Base-by-base conservation (phyloP, 2,888 invertebrate species). In the Drosophila vallismaia region DNA sequence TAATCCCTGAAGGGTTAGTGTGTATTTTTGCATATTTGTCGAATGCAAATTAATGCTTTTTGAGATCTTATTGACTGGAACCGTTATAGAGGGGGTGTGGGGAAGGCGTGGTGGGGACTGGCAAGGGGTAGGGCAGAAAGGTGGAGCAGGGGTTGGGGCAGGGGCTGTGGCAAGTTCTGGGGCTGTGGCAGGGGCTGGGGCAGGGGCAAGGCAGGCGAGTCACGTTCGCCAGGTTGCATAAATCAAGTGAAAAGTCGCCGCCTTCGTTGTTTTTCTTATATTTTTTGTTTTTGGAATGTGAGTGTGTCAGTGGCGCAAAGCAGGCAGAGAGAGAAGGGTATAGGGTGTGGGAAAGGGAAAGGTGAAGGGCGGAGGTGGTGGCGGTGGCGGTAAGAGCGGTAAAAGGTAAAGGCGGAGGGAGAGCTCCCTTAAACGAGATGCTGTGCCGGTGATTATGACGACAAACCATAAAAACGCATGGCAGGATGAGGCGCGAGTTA, bases 381-480 rank as follows among this genome's bases (percentile, higher is more conserved):
- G 29, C 4, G 19, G 19, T 5, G 33, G 19, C 29, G 44, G 5
- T n/a, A 9, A 40, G 14, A 14, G 42, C 42, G 54, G 42, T 24
- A 24, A n/a, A 38, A 24, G 36, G 36, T 24, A 36, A 51, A 55
- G 28, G 28, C 28, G 6, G 28, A 28, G n/a, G 19, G 44, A 33
- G 31, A 38, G 55, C 50, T 31, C 44, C 46, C 36, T 36, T 36
- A 36, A 36, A 68, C 58, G 44, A 58, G 81, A 76, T 79, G 76
- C 79, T 80, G 80, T 58, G 82, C 56, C 68, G 75, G 78, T 80
- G 82, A 82, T 82, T 82, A 82, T 82, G 86, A 85, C 83, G 86
- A 82, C 86, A 82, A 79, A 79, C 82, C 81, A 85, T 82, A 80
- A 82, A 36, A 82, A 86, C 71, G 79, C 83, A 74, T 69, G 66